These are phyloP conservation scores for Pyrgus malvae DNA, from an alignment of 2,888 invertebrate genomes.

Conservation along the genomic window DNA sequence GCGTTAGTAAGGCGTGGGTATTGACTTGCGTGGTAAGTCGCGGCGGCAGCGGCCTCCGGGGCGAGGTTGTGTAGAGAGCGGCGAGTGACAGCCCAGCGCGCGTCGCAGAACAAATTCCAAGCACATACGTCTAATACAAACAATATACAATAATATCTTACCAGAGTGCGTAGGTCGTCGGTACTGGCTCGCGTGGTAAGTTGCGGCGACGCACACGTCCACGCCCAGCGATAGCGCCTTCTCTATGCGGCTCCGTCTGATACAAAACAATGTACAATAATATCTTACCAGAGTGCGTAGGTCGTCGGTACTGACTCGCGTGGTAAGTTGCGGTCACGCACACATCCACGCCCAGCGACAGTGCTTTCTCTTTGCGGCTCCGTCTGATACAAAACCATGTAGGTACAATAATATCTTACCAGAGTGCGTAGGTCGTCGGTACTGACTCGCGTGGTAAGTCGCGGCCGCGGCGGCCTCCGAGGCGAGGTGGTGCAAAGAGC, in stretches of 20 bases:
- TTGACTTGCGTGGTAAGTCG: conserved; percentile 57
- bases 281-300: background rate
- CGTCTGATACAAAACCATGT: conserved; percentile 78
- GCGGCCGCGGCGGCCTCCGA: conserved; percentile 87
- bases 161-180: background rate
- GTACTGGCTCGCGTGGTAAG: conserved; percentile 43
- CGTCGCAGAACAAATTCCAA: conserved; percentile 92
- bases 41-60: conserved; percentile 91
- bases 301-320: conserved; percentile 26
- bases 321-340: conserved; percentile 85
- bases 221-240: conserved; percentile 93
- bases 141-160: background rate
- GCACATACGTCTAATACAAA: conserved; percentile 82
- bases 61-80: conserved; percentile 84
- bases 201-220: conserved; percentile 90
- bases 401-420: too few relatives aligned
- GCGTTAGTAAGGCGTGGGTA: too few relatives aligned
- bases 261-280: background rate
- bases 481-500: conserved; percentile 84
- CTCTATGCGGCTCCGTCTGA: conserved; percentile 87
- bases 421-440: background rate
- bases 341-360: conserved; percentile 92
- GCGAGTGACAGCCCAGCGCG: conserved; percentile 87
- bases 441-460: conserved; percentile 47
- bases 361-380: conserved; percentile 89